Evolutionary conservation across 2,797 vertebrate species (phyloP), one percentile per base, ranked within the genome.

Genomic region (Ceryle rudis): DNA sequence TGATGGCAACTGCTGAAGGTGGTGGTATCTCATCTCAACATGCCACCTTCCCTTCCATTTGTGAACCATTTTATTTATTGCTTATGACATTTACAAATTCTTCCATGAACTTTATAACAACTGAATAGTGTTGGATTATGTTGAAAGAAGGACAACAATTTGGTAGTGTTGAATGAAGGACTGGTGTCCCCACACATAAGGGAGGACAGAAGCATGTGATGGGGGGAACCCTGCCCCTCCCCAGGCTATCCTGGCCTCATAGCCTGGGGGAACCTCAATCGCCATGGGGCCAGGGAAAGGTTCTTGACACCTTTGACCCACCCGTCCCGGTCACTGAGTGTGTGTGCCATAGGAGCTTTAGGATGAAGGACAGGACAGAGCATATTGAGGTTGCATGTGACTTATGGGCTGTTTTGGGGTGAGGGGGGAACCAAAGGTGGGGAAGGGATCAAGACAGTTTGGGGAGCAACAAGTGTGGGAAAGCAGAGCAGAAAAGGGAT

Each of bases 231-330:
- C 7, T 31, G n/a, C 11, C 22, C 28, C 12, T 75, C 15, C 14
- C 15, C 19, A 61, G 33, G 15, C 13, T 54, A 14, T 15, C 28
- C 11, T 62, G 81, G 19, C 18, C 44, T 22, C 37, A 8, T 0
- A 2, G 14, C 25, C 16, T 9, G 0, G 1, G 5, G 2, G 22
- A 5, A 14, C 3, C 25, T 79, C 6, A 10, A 21, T 31, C 1
- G 0, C 25, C 6, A 15, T 7, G 10, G 11, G 28, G 9, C 11
- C 37, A 78, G 31, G 5, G 33, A 81, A 85, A 55, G 21, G 14
- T 19, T 14, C 10, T 46, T 0, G 0, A n/a, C 1, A 2, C 28
- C 29, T 51, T 71, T 54, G 29, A 19, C 14, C 25, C 47, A 9
- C 1, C 26, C 14, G 6, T 11, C 33, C 29, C 12, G 5, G 6